Evolutionary conservation across 2,888 invertebrate species (phyloP).

Genomic region (Standfussiana lucernea): DNA sequence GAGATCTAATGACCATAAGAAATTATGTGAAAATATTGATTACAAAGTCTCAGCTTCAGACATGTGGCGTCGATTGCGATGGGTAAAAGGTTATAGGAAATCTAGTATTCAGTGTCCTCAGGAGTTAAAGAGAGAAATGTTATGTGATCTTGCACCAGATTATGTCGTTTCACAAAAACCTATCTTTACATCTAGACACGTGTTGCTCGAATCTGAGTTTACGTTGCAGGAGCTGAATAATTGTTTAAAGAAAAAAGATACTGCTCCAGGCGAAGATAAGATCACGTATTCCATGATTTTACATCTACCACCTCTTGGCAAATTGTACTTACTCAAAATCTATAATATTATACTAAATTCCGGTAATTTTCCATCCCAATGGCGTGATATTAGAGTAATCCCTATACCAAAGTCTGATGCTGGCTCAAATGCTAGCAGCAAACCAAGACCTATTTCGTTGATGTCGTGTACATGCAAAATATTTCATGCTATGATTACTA

Average conservation of each 20-base stretch:
- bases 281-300: background rate
- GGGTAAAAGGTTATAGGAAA: background rate
- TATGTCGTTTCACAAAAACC: background rate
- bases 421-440: background rate
- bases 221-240: constrained; percentile 2
- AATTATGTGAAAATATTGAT: background rate
- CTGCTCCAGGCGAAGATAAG: background rate
- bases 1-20: constrained; percentile 7
- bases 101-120: constrained; percentile 1
- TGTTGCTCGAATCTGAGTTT: background rate
- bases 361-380: background rate
- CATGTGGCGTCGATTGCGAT: constrained; percentile 4
- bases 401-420: constrained; percentile 2
- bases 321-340: background rate
- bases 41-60: constrained; percentile 2
- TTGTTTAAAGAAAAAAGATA: constrained; percentile 4
- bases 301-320: background rate
- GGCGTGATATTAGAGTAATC: background rate
- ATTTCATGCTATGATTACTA: background rate
- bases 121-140: background rate
- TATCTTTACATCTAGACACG: background rate
- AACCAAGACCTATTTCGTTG: constrained; percentile 9
- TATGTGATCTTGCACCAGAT: constrained; percentile 3
- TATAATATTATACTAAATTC: background rate
- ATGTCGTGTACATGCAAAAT: constrained; percentile 2